These are phyloP conservation scores for Acleris holmiana DNA, from an alignment of 2,888 invertebrate genomes.

Conservation along the genomic window DNA sequence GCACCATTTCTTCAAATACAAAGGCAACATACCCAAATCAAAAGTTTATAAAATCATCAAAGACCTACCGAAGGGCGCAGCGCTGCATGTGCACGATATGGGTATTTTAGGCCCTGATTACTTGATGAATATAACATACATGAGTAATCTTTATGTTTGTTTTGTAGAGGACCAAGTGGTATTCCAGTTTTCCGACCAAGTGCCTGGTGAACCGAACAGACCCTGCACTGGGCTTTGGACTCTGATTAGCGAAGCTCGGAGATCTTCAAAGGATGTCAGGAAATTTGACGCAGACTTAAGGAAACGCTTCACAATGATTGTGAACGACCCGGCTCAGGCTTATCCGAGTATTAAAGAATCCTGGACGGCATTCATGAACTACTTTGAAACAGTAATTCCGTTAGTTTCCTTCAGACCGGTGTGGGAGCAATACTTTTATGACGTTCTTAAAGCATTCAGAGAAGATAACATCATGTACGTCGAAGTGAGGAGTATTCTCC, in stretches of 20 bases:
- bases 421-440: conserved; percentile 87
- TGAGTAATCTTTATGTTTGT: conserved; percentile 85
- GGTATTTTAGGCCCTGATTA: conserved; percentile 86
- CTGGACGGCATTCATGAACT: conserved; percentile 84
- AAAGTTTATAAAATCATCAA: conserved; percentile 87
- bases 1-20: conserved; percentile 86
- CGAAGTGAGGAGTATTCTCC: conserved; percentile 87
- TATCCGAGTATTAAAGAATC: conserved; percentile 83
- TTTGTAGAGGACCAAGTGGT: conserved; percentile 47
- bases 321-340: conserved; percentile 67
- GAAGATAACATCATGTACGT: conserved; percentile 89
- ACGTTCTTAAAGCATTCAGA: conserved; percentile 84
- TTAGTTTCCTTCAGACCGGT: conserved; percentile 86
- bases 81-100: conserved; percentile 88
- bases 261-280: conserved; percentile 60
- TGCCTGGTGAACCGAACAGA: conserved; percentile 43
- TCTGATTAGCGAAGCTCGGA: conserved; percentile 72
- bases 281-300: conserved; percentile 81
- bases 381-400: conserved; percentile 81
- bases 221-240: conserved; percentile 70
- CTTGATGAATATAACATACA: conserved; percentile 86
- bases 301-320: conserved; percentile 82
- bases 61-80: conserved; percentile 90
- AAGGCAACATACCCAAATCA: conserved; percentile 83
- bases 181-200: conserved; percentile 59